phyloP scores from a whole-genome alignment of 2,888 invertebrate species.

The Clunio marinus region DNA sequence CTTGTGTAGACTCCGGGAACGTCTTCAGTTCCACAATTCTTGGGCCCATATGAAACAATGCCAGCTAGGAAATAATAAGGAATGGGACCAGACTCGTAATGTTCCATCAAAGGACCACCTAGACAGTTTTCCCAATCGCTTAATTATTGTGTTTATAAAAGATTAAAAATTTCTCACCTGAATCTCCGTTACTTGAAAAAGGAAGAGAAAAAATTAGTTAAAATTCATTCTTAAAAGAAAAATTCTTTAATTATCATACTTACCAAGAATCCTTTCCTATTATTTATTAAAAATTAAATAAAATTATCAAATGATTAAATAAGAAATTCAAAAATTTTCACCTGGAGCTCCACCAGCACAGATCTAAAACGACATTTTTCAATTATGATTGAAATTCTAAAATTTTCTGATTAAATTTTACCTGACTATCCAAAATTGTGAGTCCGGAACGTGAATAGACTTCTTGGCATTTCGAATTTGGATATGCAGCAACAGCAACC shows the following conservation, averaged over 20 bases:
- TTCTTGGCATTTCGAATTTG: neutral
- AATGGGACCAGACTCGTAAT: neutral
- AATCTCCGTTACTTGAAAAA: constrained; percentile 16
- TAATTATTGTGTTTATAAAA: neutral
- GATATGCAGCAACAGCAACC: neutral
- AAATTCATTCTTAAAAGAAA: neutral
- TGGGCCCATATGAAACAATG: constrained; percentile 3
- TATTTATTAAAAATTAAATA: neutral
- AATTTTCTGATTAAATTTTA: neutral
- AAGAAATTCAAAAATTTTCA: neutral
- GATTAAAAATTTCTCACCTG: neutral
- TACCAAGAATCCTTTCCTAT: constrained; percentile 21
- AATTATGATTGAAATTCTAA: neutral
- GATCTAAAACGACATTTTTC: neutral
- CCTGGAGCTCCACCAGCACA: constrained; percentile 19
- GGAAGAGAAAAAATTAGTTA: neutral
- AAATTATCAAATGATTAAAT: neutral
- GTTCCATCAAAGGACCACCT: constrained; percentile 1
- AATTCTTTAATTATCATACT: neutral
- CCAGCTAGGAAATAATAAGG: neutral
- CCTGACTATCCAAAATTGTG: neutral
- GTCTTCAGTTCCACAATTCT: constrained; percentile 42
- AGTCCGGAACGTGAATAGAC: neutral
- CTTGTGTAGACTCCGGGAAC: constrained; percentile 67
- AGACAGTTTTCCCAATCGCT: neutral